Conservation (phyloP, 2,113 vertebrate species). For the Otus sunia region DNA sequence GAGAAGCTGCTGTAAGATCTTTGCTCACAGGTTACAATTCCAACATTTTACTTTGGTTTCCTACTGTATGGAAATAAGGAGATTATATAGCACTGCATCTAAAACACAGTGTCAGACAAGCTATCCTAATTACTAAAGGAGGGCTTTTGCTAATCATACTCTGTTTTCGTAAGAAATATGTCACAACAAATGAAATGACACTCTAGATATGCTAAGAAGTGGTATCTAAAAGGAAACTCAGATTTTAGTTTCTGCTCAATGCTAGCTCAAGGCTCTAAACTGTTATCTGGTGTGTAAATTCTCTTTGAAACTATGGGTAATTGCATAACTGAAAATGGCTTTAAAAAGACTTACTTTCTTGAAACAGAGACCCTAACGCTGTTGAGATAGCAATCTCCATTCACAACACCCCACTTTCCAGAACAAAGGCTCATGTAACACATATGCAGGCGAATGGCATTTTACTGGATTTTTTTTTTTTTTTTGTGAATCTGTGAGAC, state of each 20-base stretch:
- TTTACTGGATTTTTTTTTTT: neutral
- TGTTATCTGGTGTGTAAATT: neutral
- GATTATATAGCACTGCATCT: neutral
- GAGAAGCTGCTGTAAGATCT: conserved; percentile 67
- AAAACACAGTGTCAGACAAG: neutral
- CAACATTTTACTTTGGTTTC: conserved; percentile 45
- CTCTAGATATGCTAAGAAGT: neutral
- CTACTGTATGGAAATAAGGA: conserved; percentile 20
- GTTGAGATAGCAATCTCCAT: neutral
- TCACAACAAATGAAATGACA: neutral
- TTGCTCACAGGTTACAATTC: conserved; percentile 43
- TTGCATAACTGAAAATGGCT: neutral
- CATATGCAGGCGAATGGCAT: neutral
- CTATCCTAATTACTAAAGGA: neutral
- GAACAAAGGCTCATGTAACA: neutral
- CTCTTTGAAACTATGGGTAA: neutral
- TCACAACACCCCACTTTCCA: neutral
- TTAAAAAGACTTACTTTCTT: neutral
- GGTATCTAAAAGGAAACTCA: neutral
- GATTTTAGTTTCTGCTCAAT: neutral
- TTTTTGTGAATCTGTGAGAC: neutral
- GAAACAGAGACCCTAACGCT: neutral
- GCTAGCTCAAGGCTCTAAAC: neutral
- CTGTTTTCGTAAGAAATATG: neutral
- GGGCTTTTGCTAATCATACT: neutral